Evolutionary conservation across 2,888 invertebrate species (phyloP).

Genomic region (Bhutanitis thaidina): DNA sequence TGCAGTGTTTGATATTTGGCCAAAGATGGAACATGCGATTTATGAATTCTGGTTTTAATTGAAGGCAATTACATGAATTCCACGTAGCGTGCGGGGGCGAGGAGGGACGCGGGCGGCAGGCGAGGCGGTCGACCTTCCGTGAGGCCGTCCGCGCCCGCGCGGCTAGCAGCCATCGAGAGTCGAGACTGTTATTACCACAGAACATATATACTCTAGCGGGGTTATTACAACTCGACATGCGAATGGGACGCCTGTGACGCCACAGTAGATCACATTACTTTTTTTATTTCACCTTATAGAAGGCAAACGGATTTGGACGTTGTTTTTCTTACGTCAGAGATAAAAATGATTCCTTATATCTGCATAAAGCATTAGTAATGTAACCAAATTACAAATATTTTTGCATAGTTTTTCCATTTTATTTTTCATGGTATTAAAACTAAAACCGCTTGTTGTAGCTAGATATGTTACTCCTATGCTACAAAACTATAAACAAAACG

Average conservation of each 20-base stretch:
- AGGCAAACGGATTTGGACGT: neutral
- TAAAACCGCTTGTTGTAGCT: too few relatives aligned
- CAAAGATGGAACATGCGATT: constrained; percentile 46
- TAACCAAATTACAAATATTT: too few relatives aligned
- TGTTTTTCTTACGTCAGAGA: too few relatives aligned
- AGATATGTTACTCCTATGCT: too few relatives aligned
- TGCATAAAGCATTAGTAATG: too few relatives aligned
- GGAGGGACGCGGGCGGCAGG: constrained; percentile 30
- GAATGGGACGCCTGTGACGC: constrained; percentile 18
- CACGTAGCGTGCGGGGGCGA: constrained; percentile 55
- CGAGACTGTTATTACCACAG: constrained; percentile 14
- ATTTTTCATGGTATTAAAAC: too few relatives aligned
- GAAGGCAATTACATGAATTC: constrained; percentile 75
- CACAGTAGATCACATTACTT: constrained; percentile 16
- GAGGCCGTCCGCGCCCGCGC: constrained; percentile 58
- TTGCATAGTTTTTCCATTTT: too few relatives aligned
- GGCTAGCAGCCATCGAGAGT: constrained; percentile 12
- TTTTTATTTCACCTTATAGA: neutral
- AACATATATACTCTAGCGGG: too few relatives aligned
- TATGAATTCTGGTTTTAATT: constrained; percentile 63
- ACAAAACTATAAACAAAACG: too few relatives aligned
- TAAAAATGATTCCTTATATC: too few relatives aligned
- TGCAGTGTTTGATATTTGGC: constrained; percentile 23
- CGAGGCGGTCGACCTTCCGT: constrained; percentile 74
- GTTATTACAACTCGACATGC: constrained; percentile 19